phyloP scores from a whole-genome alignment of 2,888 invertebrate genomes.

The Acleris literana region DNA sequence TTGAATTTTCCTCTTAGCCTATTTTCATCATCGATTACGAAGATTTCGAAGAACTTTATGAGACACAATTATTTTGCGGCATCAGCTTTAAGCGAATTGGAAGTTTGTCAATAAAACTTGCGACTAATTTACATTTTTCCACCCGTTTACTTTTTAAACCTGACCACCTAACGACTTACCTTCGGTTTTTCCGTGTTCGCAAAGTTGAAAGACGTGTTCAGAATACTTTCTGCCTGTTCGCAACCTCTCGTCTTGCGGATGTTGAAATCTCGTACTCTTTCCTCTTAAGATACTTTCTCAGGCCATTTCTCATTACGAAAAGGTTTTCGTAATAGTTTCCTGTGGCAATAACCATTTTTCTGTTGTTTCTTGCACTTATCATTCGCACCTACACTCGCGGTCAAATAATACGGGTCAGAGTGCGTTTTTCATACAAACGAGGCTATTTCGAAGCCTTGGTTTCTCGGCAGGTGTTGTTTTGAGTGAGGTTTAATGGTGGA shows the following conservation, averaged over 20 bases:
- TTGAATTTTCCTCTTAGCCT: conserved; percentile 9
- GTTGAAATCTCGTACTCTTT: conserved; percentile 31
- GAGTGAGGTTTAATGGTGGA: too few species aligned
- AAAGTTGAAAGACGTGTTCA: conserved; percentile 43
- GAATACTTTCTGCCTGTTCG: conserved; percentile 39
- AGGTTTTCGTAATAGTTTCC: too few species aligned
- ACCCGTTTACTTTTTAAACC: conserved; percentile 28
- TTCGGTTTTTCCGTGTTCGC: conserved; percentile 39
- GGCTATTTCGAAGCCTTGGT: too few species aligned
- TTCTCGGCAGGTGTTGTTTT: too few species aligned
- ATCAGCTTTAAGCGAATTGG: conserved; percentile 31
- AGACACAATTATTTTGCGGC: conserved; percentile 25
- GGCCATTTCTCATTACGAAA: conserved; percentile 23
- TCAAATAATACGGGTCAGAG: too few species aligned
- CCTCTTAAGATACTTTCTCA: conserved; percentile 25
- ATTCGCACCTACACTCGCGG: too few species aligned
- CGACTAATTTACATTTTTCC: conserved; percentile 29
- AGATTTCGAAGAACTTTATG: conserved; percentile 20
- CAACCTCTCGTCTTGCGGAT: conserved; percentile 24
- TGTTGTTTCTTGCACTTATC: too few species aligned
- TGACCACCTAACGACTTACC: conserved; percentile 37
- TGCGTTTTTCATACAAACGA: too few species aligned
- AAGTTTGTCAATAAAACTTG: conserved; percentile 29
- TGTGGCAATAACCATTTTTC: too few species aligned
- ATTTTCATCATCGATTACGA: conserved; percentile 7